Conservation (phyloP, 2,888 invertebrate species). For the Notodonta ziczac region DNA sequence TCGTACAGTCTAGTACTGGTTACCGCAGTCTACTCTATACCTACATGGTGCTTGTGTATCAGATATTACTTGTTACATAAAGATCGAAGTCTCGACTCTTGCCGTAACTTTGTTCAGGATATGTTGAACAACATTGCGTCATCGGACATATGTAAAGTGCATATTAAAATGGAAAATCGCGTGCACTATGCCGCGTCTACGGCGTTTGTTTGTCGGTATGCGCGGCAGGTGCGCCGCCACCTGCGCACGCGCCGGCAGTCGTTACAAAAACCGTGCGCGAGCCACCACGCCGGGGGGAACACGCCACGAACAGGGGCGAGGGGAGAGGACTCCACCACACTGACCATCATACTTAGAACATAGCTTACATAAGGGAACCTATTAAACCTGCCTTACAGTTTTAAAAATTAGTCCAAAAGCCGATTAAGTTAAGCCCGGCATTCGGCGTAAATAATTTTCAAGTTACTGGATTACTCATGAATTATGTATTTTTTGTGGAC, state of each 20-base stretch:
- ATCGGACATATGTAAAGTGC: conserved; percentile 1
- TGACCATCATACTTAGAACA: conserved; percentile 48
- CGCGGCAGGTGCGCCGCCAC: conserved; percentile 82
- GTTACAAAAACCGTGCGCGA: conserved; percentile 74
- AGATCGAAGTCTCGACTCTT: too few species aligned
- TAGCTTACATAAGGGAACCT: conserved; percentile 66
- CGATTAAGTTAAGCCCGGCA: conserved; percentile 40
- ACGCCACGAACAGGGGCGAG: conserved; percentile 29
- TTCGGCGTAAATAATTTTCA: conserved; percentile 40
- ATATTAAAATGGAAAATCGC: conserved; percentile 47
- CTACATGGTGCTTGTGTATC: too few species aligned
- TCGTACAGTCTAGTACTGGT: too few species aligned
- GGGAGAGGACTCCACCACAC: conserved; percentile 32
- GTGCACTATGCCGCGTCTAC: conserved; percentile 70
- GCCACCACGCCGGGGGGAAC: conserved; percentile 48
- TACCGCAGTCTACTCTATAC: too few species aligned
- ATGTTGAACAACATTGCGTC: not conserved
- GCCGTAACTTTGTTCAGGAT: not conserved
- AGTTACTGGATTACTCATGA: conserved; percentile 23
- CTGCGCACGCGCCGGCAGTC: conserved; percentile 77
- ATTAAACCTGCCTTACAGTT: conserved; percentile 54
- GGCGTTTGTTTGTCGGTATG: conserved; percentile 58
- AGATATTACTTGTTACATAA: too few species aligned
- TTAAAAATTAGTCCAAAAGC: conserved; percentile 53
- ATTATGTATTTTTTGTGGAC: conserved; percentile 15